Evolutionary conservation across 2,888 invertebrate species (phyloP).

Genomic region (Galeopsomyia nigrocyanea): DNA sequence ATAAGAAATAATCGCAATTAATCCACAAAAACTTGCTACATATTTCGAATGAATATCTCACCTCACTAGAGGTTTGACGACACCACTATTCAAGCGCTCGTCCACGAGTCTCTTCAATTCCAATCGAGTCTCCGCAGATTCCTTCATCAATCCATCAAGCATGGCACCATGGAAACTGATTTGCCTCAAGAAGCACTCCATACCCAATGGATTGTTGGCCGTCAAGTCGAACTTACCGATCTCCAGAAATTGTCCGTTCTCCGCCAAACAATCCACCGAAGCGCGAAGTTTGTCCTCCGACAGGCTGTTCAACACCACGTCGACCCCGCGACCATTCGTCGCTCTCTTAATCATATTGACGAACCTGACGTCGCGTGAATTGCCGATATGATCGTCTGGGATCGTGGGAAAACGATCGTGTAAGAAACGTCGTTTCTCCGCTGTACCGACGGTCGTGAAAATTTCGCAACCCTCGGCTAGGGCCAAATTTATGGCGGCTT

Average conservation of each 20-base stretch:
- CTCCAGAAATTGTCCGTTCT: not conserved
- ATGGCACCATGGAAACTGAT: constrained; percentile 84
- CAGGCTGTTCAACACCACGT: not conserved
- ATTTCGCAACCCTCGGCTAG: constrained; percentile 73
- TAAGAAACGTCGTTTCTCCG: constrained; percentile 71
- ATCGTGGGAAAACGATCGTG: not conserved
- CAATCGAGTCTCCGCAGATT: constrained; percentile 62
- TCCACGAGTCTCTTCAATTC: constrained; percentile 70
- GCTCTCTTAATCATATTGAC: not conserved
- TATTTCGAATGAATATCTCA: not conserved
- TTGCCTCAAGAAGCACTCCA: constrained; percentile 73
- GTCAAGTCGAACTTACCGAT: not conserved
- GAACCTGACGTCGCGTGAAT: not conserved
- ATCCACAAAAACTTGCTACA: too few relatives aligned
- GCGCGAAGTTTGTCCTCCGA: not conserved
- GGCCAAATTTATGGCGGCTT: constrained; percentile 77
- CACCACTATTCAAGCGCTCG: constrained; percentile 77
- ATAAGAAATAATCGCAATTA: too few relatives aligned
- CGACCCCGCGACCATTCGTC: not conserved
- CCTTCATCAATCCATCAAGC: constrained; percentile 5
- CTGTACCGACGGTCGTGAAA: constrained; percentile 74
- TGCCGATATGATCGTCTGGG: not conserved
- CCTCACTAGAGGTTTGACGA: constrained; percentile 76
- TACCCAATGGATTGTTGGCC: too few relatives aligned
- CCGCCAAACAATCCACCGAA: not conserved